These are phyloP conservation scores for Drosophila rufa DNA, from an alignment of 1,140 invertebrate genomes.

Conservation along the genomic window DNA sequence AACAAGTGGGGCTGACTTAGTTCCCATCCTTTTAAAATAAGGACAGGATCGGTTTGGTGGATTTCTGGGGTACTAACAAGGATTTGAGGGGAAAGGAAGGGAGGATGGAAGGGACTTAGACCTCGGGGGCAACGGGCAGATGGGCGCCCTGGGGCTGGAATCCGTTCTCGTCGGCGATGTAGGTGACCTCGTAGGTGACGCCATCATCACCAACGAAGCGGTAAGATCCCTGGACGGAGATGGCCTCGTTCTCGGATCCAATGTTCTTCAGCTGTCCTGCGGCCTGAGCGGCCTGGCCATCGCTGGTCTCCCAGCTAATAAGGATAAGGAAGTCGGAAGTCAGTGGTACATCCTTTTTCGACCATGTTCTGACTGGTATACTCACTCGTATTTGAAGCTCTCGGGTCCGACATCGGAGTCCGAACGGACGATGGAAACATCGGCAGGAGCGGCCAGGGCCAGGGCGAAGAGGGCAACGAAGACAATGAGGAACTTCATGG, in stretches of 20 bases:
- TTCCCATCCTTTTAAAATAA: constrained; percentile 14
- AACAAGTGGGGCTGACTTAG: constrained; percentile 41
- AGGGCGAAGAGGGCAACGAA: constrained; percentile 73
- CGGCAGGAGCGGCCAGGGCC: constrained; percentile 37
- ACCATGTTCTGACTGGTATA: background rate
- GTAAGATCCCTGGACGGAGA: constrained; percentile 87
- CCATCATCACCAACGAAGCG: constrained; percentile 88
- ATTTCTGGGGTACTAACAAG: constrained; percentile 13
- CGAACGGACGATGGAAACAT: background rate
- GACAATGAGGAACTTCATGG: constrained; percentile 73
- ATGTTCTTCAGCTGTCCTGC: constrained; percentile 34
- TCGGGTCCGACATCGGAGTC: constrained; percentile 72
- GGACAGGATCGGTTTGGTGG: constrained; percentile 19
- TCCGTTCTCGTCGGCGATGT: constrained; percentile 91
- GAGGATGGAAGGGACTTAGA: constrained; percentile 22
- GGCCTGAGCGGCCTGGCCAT: constrained; percentile 28
- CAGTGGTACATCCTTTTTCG: background rate
- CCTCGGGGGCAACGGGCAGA: constrained; percentile 85
- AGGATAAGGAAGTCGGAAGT: background rate
- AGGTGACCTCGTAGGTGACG: constrained; percentile 87
- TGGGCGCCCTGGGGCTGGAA: constrained; percentile 90
- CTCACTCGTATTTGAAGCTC: constrained; percentile 54
- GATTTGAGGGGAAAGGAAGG: background rate
- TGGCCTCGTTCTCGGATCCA: constrained; percentile 65
- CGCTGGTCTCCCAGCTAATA: constrained; percentile 49